Percentiles rank a stretch among this genome's conserved stretches.
Evolutionary conservation across 2,888 invertebrate species (phyloP).

Genomic region (Apocheima hispidaria): DNA sequence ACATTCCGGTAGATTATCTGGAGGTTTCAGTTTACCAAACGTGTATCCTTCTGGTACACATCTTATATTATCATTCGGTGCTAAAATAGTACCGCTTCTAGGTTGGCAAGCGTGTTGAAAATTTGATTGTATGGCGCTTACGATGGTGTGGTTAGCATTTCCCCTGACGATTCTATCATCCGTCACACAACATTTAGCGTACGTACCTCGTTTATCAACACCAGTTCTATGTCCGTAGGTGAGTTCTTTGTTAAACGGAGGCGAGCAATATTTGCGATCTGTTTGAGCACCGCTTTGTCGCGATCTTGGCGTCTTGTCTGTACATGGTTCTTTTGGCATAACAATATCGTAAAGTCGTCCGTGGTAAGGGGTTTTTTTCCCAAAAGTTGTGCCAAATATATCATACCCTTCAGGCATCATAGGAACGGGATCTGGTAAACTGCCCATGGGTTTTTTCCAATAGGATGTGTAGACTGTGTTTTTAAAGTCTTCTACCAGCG

Average conservation of each 20-base stretch:
- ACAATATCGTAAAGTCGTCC: conserved; percentile 71
- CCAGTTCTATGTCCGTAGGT: conserved; percentile 76
- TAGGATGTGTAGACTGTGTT: conserved; percentile 71
- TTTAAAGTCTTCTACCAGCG: conserved; percentile 69
- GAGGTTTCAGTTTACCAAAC: conserved; percentile 76
- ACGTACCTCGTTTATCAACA: conserved; percentile 78
- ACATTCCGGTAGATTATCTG: conserved; percentile 78
- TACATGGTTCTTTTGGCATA: conserved; percentile 68
- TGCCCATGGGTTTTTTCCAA: conserved; percentile 69
- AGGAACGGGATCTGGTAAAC: conserved; percentile 64
- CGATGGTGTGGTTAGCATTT: conserved; percentile 60
- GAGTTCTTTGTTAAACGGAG: conserved; percentile 71
- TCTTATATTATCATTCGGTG: conserved; percentile 80
- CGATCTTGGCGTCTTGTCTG: conserved; percentile 62
- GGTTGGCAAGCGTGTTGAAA: conserved; percentile 64
- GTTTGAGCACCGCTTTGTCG: conserved; percentile 62
- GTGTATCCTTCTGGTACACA: conserved; percentile 74
- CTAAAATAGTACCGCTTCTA: conserved; percentile 69
- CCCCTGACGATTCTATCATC: conserved; percentile 70
- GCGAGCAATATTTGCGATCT: conserved; percentile 67
- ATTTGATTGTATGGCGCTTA: conserved; percentile 75
- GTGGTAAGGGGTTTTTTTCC: conserved; percentile 60
- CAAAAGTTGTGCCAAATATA: conserved; percentile 63
- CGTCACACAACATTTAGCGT: conserved; percentile 75
- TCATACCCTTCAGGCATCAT: conserved; percentile 76